These are phyloP conservation scores for Lasioglossum malachurum DNA, from an alignment of 2,888 invertebrate species.

Conservation along the genomic window DNA sequence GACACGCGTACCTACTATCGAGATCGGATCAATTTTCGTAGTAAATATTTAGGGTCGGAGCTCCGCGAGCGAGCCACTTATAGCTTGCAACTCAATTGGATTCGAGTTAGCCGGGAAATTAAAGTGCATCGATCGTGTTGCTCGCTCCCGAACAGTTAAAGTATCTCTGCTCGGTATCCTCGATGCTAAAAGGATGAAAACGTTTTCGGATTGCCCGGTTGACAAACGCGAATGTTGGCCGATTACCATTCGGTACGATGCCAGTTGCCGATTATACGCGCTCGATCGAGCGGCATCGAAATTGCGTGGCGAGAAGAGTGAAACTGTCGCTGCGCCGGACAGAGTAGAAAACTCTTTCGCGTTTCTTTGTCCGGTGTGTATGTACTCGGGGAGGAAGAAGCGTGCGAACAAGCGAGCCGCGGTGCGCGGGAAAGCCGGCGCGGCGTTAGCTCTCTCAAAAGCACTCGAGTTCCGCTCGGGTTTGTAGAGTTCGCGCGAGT, in stretches of 20 bases:
- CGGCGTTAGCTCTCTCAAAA: conserved; percentile 23
- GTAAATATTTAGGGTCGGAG: neutral
- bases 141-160: neutral
- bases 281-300: too few relatives aligned
- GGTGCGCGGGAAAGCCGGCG: conserved; percentile 14
- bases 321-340: too few relatives aligned
- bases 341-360: too few relatives aligned
- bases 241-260: too few relatives aligned
- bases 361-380: neutral
- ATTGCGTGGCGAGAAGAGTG: too few relatives aligned
- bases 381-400: neutral
- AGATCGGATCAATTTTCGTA: neutral
- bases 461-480: conserved; percentile 17
- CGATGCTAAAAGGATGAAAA: neutral
- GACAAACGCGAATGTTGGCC: neutral
- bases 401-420: neutral
- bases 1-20: neutral
- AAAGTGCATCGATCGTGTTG: neutral
- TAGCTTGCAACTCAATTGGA: neutral
- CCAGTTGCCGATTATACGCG: too few relatives aligned
- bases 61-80: neutral
- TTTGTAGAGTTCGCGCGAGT: neutral
- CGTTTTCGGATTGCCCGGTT: neutral
- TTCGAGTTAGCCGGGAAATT: neutral
- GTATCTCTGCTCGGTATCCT: neutral